These are phyloP conservation scores for Eristalis arbustorum DNA, from an alignment of 2,888 invertebrate species.

Conservation along the genomic window DNA sequence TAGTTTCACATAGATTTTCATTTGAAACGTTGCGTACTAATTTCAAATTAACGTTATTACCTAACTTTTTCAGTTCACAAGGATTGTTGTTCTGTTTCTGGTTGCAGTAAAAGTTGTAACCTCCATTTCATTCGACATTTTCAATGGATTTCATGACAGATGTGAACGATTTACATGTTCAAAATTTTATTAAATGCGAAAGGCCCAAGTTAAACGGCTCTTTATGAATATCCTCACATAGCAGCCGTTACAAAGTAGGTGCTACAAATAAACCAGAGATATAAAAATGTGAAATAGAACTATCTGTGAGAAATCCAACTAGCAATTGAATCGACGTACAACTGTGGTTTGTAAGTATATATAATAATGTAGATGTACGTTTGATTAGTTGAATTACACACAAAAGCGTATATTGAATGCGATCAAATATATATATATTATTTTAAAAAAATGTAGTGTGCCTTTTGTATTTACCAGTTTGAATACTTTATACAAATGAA, in stretches of 20 bases:
- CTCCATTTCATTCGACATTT: constrained; percentile 1
- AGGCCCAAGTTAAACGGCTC: background rate
- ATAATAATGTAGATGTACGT: background rate
- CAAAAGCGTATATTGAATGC: no score
- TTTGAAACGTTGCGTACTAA: constrained; percentile 41
- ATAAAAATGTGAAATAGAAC: background rate
- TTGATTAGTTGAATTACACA: no score
- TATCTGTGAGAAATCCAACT: background rate
- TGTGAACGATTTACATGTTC: background rate
- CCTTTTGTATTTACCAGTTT: no score
- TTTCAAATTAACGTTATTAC: constrained; percentile 48
- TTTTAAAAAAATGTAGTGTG: background rate
- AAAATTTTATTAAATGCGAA: constrained; percentile 7
- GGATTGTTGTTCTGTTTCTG: constrained; percentile 13
- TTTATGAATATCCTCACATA: background rate
- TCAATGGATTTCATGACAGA: constrained; percentile 10
- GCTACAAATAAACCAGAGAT: background rate
- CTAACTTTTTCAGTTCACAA: constrained; percentile 32
- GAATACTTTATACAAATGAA: no score
- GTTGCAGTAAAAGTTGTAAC: constrained; percentile 10
- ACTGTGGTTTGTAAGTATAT: background rate
- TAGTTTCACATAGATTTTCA: constrained; percentile 45
- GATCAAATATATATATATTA: no score
- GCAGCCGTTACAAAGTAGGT: constrained; percentile 2
- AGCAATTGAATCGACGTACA: background rate